phyloP scores from a whole-genome alignment of 2,888 invertebrate genomes.

The Muscina levida region DNA sequence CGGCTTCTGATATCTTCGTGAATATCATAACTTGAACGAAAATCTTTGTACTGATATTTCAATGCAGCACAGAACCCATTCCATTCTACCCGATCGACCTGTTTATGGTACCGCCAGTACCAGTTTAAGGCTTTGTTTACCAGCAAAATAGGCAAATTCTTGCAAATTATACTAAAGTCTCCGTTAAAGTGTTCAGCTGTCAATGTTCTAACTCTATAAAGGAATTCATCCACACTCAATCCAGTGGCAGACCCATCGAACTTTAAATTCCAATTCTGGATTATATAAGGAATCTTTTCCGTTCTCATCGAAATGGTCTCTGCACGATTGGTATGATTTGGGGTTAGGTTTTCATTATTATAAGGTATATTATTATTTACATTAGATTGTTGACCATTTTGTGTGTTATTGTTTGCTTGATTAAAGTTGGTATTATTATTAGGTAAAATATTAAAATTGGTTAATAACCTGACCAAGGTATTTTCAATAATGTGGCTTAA shows the following conservation, averaged over 20 bases:
- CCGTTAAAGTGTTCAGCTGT: constrained; percentile 30
- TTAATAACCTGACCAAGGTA: too few relatives aligned
- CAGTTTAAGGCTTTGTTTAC: constrained; percentile 40
- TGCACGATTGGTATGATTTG: neutral
- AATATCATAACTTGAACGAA: constrained; percentile 41
- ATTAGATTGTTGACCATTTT: neutral
- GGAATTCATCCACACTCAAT: constrained; percentile 4
- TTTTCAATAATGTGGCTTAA: too few relatives aligned
- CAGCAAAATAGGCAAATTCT: constrained; percentile 40
- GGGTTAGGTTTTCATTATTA: neutral
- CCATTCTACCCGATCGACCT: constrained; percentile 35
- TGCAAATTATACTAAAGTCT: constrained; percentile 42
- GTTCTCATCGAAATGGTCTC: neutral
- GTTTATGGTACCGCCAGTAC: constrained; percentile 30
- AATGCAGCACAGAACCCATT: constrained; percentile 35
- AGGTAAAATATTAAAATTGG: neutral
- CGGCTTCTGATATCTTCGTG: constrained; percentile 45
- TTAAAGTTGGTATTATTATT: neutral
- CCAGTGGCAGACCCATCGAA: neutral
- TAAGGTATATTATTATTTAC: neutral
- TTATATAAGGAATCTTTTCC: constrained; percentile 12
- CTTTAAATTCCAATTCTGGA: constrained; percentile 10
- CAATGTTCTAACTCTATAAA: constrained; percentile 6
- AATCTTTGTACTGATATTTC: constrained; percentile 40
- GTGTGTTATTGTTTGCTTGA: neutral